phyloP scores from a whole-genome alignment of 1,140 invertebrate species.

The Sycophila sp. region DNA sequence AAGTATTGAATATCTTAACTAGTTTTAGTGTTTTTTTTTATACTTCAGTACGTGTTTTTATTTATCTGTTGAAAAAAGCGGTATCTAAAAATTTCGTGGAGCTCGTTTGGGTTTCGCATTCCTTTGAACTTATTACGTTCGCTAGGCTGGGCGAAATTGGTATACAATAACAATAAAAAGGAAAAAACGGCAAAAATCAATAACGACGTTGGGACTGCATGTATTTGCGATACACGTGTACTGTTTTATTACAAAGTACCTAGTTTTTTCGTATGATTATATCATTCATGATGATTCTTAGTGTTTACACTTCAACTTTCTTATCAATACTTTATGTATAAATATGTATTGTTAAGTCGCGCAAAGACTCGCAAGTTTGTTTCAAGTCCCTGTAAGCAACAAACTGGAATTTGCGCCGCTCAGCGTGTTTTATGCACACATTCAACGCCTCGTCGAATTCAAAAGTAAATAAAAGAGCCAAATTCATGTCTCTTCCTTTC shows the following conservation, averaged over 20 bases:
- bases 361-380: conserved; percentile 57
- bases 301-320: conserved; percentile 65
- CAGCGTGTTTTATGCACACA: conserved; percentile 37
- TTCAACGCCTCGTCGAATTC: conserved; percentile 32
- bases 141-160: conserved; percentile 16
- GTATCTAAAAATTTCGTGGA: conserved; percentile 27
- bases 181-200: conserved; percentile 64
- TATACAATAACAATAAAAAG: conserved; percentile 29
- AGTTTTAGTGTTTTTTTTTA: conserved; percentile 27
- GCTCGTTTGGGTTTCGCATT: conserved; percentile 20
- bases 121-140: conserved; percentile 15
- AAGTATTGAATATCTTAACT: conserved; percentile 25
- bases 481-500: conserved; percentile 34
- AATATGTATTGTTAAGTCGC: conserved; percentile 65
- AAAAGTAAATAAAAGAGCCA: conserved; percentile 38
- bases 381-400: conserved; percentile 56
- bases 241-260: conserved; percentile 63
- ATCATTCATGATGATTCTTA: conserved; percentile 64
- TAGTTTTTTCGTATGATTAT: conserved; percentile 64
- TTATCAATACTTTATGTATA: conserved; percentile 66
- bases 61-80: conserved; percentile 6
- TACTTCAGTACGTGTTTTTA: conserved; percentile 22
- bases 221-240: conserved; percentile 60
- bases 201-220: conserved; percentile 59
- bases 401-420: conserved; percentile 55